Base-by-base conservation (phyloP, 2,888 invertebrate species). In the Lottia gigantea region DNA sequence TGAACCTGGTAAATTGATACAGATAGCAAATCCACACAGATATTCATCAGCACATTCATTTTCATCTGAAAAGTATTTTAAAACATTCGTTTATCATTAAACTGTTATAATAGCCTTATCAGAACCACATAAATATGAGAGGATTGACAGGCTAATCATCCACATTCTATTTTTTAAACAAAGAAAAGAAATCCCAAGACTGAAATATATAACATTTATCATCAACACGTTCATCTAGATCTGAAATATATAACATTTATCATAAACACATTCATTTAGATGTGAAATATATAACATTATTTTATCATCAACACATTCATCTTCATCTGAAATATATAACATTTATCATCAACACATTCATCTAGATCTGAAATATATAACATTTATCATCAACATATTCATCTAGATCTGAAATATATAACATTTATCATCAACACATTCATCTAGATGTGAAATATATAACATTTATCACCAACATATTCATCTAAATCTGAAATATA, bases 1-100 rank as follows among this genome's bases (percentile, higher is more conserved):
- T 78, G 94, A 94, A 1, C 93, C 93, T 1, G 93, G 93, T 0
- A 94, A 94, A 86, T 95, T 95, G 83, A 94, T 91, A 83, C 95
- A 95, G 26, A 91, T 90, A 1, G 95, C 95, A 76, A 95, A 81
- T 7, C 72, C 73, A 74, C 85, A 85, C 4, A 80, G 74, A 66
- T 74, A 72, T 8, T 78, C 77, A 26, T 71, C 69, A 25, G 71
- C 46, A 72, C 84, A 83, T 47, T 78, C 78, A 68, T 78, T 74
- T 64, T 75, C 76, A 74, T 78, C 78, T 78, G 74, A 6, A 66
- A 16, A 55, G n/a, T 23, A 62, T 63, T 40, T 31, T 6, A 23
- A 6, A 31, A 47, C 25, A 31, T 23, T 45, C 11, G 19, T n/a
- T 25, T 11, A 16, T 11, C 62, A 26, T 47, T 45, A 19, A 26